These are phyloP conservation scores for Drosophila hydei DNA, from an alignment of 1,140 invertebrate genomes.

Conservation along the genomic window DNA sequence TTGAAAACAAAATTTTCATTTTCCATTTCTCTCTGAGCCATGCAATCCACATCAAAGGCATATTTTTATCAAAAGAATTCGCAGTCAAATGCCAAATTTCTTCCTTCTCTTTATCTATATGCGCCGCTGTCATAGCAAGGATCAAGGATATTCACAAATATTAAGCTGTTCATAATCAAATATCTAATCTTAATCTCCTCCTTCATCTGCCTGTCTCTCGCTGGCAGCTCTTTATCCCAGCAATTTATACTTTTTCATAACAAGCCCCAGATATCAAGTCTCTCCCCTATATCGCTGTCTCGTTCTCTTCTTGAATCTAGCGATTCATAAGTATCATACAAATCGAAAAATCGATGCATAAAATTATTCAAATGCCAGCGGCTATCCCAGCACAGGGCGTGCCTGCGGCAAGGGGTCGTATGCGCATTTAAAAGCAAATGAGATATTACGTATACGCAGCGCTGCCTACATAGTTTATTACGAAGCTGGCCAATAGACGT, in stretches of 20 bases:
- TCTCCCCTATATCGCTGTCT: not conserved
- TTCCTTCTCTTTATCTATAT: too few relatives aligned
- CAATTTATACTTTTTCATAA: too few relatives aligned
- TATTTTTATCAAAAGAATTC: too few relatives aligned
- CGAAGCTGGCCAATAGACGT: conserved; percentile 30
- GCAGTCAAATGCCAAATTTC: too few relatives aligned
- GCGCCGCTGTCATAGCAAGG: too few relatives aligned
- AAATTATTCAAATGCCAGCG: conserved; percentile 39
- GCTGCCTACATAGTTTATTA: conserved; percentile 54
- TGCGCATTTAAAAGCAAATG: conserved; percentile 57
- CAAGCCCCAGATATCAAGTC: too few relatives aligned
- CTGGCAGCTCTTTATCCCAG: not conserved
- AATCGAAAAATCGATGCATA: conserved; percentile 73
- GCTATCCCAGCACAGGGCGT: conserved; percentile 6
- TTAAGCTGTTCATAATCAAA: not conserved
- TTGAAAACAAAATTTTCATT: too few relatives aligned
- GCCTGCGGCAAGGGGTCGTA: conserved; percentile 14
- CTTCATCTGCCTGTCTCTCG: not conserved
- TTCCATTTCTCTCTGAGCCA: too few relatives aligned
- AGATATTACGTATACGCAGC: conserved; percentile 73
- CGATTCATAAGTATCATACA: conserved; percentile 46
- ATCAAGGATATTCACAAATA: not conserved
- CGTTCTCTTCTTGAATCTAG: conserved; percentile 12
- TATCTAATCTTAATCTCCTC: not conserved
- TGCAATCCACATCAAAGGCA: too few relatives aligned